Base-by-base conservation (phyloP, 2,888 invertebrate species). In the Caradrina clavipalpis region DNA sequence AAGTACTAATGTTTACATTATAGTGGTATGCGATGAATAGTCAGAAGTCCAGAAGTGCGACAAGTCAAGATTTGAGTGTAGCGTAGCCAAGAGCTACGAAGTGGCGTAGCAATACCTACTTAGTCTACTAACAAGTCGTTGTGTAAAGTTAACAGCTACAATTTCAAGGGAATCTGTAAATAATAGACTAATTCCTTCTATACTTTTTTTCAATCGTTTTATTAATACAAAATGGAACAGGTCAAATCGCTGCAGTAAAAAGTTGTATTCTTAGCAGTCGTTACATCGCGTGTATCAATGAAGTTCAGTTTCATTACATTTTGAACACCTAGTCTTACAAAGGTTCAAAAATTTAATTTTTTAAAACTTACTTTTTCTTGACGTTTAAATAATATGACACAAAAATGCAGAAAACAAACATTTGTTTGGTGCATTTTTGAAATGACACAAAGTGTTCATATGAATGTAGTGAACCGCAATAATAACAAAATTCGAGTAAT, bases 401-500 rank as follows among this genome's bases (percentile, higher is more conserved):
- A 45, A 45, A 45, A 45, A 45, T 45, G 17, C 45, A 45, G 17
- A 15, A 45, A 45, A 6, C 45, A 45, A 45, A 70, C 61, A 56
- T 69, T 72, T 72, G 61, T 69, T 69, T 59, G 47, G 19, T 64
- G 26, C 54, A 55, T 70, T 65, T 78, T 63, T 78, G 5, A 74
- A 81, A 78, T 76, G 69, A 87, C 85, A 82, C 88, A 90, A 92
- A 93, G 91, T 92, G 91, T 92, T 91, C 87, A 87, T 88, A 86
- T 86, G 81, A 78, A 88, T 83, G 81, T 88, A 91, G 81, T 80
- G 74, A 86, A 95, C 95, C 95, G 87, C 95, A 95, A 88, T 87
- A 90, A 91, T 92, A 93, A 90, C 90, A 89, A 89, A 88, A 90
- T 85, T 89, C 86, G 87, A 90, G 92, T 93, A 94, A 95, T 93